Conservation (phyloP, 2,797 vertebrate species). For the Yasuhikotakia modesta region DNA sequence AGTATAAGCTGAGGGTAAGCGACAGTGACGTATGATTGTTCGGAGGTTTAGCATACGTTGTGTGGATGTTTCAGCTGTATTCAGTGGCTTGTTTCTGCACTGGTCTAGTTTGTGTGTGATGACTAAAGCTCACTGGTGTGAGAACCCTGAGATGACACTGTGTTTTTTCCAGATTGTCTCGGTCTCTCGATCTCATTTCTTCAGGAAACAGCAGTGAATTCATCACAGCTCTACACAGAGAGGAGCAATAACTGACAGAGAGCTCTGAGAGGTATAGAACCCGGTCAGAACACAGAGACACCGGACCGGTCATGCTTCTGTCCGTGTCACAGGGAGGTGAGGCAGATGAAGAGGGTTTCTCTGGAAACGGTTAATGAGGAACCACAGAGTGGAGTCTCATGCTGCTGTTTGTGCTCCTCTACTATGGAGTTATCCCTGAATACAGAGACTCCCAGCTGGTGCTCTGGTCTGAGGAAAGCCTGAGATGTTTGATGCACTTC, state of each 20-base stretch:
- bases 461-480: not conserved
- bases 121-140: constrained; percentile 10
- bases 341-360: constrained; percentile 28
- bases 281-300: constrained; percentile 8
- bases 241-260: constrained; percentile 52
- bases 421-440: constrained; percentile 32
- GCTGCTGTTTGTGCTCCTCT: constrained; percentile 40
- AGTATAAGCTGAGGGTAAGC: not conserved
- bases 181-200: constrained; percentile 34
- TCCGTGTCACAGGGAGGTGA: too few relatives aligned
- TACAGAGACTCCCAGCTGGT: not conserved
- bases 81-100: constrained; percentile 14
- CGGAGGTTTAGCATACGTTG: constrained; percentile 38
- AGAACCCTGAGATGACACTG: constrained; percentile 70
- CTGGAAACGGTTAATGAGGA: constrained; percentile 46
- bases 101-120: not conserved
- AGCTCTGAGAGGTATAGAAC: constrained; percentile 13
- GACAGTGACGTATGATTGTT: constrained; percentile 12
- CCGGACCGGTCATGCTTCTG: constrained; percentile 27
- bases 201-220: constrained; percentile 45
- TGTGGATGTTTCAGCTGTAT: not conserved
- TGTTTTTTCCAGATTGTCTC: not conserved
- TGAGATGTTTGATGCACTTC: constrained; percentile 10
- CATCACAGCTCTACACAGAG: constrained; percentile 47
- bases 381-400: constrained; percentile 56